Conservation (phyloP, 1,140 invertebrate genomes). For the Drosophila orosa region DNA sequence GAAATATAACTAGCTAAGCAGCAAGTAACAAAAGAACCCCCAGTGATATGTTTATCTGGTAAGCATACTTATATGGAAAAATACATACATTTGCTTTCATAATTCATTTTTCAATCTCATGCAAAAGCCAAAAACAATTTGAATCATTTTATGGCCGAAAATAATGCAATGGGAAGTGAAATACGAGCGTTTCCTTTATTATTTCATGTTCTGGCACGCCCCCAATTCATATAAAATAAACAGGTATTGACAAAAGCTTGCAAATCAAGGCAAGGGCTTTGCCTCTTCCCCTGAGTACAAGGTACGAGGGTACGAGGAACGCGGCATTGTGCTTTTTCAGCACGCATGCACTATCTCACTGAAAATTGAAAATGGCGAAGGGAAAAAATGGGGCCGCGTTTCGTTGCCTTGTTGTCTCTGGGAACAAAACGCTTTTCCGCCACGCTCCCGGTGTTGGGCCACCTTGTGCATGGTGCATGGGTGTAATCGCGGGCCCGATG, state of each 20-base stretch:
- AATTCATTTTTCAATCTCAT: constrained; percentile 50
- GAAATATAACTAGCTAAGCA: background rate
- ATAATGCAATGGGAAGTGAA: constrained; percentile 42
- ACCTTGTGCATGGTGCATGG: constrained; percentile 14
- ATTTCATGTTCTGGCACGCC: constrained; percentile 43
- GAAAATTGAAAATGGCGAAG: constrained; percentile 46
- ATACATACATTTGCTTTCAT: constrained; percentile 30
- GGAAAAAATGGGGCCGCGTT: constrained; percentile 43
- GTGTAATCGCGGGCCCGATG: constrained; percentile 29
- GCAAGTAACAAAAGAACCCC: background rate
- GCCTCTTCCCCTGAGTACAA: constrained; percentile 3
- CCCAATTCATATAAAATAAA: constrained; percentile 50
- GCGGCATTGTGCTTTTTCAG: constrained; percentile 35
- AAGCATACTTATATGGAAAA: constrained; percentile 26
- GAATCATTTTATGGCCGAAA: constrained; percentile 37
- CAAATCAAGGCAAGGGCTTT: constrained; percentile 32
- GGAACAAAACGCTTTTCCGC: constrained; percentile 42
- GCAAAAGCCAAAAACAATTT: constrained; percentile 47
- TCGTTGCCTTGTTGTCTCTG: constrained; percentile 25
- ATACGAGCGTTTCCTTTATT: constrained; percentile 51
- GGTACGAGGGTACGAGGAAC: background rate
- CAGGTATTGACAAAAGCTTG: constrained; percentile 51
- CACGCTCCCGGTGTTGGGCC: constrained; percentile 32
- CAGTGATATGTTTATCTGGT: constrained; percentile 7
- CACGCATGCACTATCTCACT: constrained; percentile 37